phyloP scores from a whole-genome alignment of 1,140 invertebrate species.

The Bombyx mandarina region DNA sequence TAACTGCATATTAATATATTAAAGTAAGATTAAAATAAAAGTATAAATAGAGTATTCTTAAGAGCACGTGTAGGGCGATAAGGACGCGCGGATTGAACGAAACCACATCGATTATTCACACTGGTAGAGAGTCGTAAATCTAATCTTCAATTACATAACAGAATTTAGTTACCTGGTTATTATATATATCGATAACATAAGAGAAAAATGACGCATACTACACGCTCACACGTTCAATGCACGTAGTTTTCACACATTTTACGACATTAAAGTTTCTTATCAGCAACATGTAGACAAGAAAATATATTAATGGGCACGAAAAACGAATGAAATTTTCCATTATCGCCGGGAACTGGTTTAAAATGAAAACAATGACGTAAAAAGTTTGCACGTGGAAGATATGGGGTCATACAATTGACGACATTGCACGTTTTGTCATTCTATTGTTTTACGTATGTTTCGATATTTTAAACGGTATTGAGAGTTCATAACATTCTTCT shows the following conservation, averaged over 20 bases:
- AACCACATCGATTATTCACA: slow-evolving; percentile 33
- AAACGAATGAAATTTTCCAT: slow-evolving; percentile 53
- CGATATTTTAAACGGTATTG: no score
- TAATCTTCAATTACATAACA: slow-evolving; percentile 25
- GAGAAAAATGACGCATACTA: slow-evolving; percentile 16
- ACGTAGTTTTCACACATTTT: no score
- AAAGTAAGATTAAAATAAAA: background rate
- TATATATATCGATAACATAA: slow-evolving; percentile 9
- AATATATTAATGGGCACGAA: slow-evolving; percentile 46
- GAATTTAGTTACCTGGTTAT: slow-evolving; percentile 10
- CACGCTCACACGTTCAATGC: slow-evolving; percentile 10
- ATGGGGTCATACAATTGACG: slow-evolving; percentile 12
- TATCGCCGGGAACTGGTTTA: slow-evolving; percentile 31
- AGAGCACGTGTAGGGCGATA: slow-evolving; percentile 46
- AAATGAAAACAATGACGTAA: slow-evolving; percentile 31
- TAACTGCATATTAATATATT: no score
- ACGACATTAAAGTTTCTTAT: slow-evolving; percentile 27
- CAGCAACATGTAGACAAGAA: slow-evolving; percentile 22
- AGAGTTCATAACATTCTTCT: no score
- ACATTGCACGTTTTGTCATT: no score
- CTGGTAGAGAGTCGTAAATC: slow-evolving; percentile 24
- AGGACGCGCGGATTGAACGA: slow-evolving; percentile 26
- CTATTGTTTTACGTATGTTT: no score
- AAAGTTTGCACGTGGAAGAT: slow-evolving; percentile 30
- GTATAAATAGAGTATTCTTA: slow-evolving; percentile 15